Evolutionary conservation across 2,888 invertebrate species (phyloP).

Genomic region (Furcula furcula): DNA sequence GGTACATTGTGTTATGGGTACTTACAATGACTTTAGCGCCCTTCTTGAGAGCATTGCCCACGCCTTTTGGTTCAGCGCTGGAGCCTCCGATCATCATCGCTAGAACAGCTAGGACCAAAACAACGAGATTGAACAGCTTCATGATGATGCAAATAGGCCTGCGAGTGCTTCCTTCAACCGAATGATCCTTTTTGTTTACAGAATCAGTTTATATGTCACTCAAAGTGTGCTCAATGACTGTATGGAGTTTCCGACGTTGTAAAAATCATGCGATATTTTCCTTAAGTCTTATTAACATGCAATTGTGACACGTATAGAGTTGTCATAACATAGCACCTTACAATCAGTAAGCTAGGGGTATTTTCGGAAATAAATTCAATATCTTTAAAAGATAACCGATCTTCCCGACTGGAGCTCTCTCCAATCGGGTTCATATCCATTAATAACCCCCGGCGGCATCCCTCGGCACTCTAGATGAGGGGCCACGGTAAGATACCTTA

Average conservation of each 20-base stretch:
- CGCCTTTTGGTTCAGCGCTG: conserved; percentile 25
- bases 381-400: too few relatives aligned
- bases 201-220: conserved; percentile 11
- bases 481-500: too few relatives aligned
- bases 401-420: too few relatives aligned
- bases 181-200: conserved; percentile 6
- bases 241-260: conserved; percentile 4
- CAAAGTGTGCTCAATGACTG: conserved; percentile 9
- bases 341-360: too few relatives aligned
- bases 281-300: conserved; percentile 6
- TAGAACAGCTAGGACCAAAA: conserved; percentile 27
- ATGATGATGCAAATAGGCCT: conserved; percentile 20
- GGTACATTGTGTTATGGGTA: too few relatives aligned
- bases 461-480: too few relatives aligned
- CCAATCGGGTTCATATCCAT: too few relatives aligned
- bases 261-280: conserved; percentile 14
- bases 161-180: conserved; percentile 5
- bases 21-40: conserved; percentile 30
- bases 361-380: too few relatives aligned
- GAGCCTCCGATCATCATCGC: conserved; percentile 26
- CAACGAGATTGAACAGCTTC: conserved; percentile 28
- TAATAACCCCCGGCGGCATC: too few relatives aligned
- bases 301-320: too few relatives aligned
- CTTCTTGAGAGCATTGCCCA: conserved; percentile 19
- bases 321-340: too few relatives aligned